phyloP scores from a whole-genome alignment of 2,113 vertebrate genomes.

The Vicugna pacos region DNA sequence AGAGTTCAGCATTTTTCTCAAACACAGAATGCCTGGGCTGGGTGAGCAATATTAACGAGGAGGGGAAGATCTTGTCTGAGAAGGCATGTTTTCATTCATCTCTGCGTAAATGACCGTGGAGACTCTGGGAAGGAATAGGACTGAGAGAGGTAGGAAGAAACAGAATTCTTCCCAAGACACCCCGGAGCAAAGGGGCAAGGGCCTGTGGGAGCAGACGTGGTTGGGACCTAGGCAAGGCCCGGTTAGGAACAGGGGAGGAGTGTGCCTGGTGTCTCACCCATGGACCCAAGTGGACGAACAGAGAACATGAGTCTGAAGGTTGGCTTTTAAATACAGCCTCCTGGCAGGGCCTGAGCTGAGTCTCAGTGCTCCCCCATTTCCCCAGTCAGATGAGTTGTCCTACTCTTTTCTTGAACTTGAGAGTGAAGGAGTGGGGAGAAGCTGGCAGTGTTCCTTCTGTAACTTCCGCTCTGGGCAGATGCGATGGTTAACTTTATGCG shows the following conservation, averaged over 20 bases:
- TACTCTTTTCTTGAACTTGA: no score
- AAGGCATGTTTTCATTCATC: background rate
- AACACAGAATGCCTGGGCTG: background rate
- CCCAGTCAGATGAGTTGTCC: no score
- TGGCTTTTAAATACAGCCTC: no score
- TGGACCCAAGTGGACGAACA: no score
- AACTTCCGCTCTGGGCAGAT: background rate
- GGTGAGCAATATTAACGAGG: background rate
- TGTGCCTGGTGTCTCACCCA: background rate
- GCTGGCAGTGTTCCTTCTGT: background rate
- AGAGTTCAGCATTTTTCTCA: background rate
- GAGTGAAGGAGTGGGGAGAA: no score
- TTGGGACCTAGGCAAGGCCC: background rate
- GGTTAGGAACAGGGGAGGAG: background rate
- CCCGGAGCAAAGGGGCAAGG: background rate
- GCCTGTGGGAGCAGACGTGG: background rate
- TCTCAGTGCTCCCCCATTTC: no score
- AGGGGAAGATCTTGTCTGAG: background rate
- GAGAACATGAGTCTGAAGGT: no score
- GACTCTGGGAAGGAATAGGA: background rate
- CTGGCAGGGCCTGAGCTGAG: no score
- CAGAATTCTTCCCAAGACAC: background rate
- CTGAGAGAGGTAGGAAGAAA: background rate
- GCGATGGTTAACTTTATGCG: background rate
- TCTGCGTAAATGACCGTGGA: background rate